Percentiles rank a stretch among this genome's conserved stretches.
Conservation (phyloP, 2,113 vertebrate genomes). For the Oryzias melastigma region DNA sequence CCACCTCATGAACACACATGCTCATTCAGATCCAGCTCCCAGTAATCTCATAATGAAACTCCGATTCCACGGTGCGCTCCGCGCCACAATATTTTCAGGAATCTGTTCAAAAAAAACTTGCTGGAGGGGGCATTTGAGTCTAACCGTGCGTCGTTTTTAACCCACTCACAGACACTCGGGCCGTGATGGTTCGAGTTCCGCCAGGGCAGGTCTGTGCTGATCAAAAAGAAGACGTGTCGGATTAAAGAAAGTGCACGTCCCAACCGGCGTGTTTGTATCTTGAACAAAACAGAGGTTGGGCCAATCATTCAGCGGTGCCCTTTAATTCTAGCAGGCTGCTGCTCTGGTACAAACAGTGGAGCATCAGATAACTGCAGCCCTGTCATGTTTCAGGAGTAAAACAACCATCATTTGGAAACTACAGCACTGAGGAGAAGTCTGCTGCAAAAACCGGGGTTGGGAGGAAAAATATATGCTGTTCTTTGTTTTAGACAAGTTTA, state of each 20-base stretch:
- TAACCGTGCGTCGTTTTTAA: neutral
- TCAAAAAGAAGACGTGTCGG: neutral
- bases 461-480: slow-evolving; percentile 14
- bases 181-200: slow-evolving; percentile 1
- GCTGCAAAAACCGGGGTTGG: neutral
- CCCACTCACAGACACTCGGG: slow-evolving; percentile 10
- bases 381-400: slow-evolving; percentile 26
- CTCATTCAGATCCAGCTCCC: slow-evolving; percentile 39
- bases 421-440: neutral
- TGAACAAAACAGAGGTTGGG: slow-evolving; percentile 5
- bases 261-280: slow-evolving; percentile 4
- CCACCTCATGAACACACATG: slow-evolving; percentile 55
- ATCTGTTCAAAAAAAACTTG: slow-evolving; percentile 13
- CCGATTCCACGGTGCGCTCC: neutral
- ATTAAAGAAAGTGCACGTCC: neutral
- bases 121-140: slow-evolving; percentile 7
- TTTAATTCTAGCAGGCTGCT: slow-evolving; percentile 54
- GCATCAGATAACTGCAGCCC: slow-evolving; percentile 29
- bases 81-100: neutral
- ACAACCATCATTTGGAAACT: slow-evolving; percentile 17
- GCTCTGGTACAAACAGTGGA: slow-evolving; percentile 12
- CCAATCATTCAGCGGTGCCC: slow-evolving; percentile 32
- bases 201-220: neutral
- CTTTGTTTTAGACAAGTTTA: neutral
- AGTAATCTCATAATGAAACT: slow-evolving; percentile 26